Conservation (phyloP, 2,797 vertebrate genomes). For the Anniella stebbinsi region DNA sequence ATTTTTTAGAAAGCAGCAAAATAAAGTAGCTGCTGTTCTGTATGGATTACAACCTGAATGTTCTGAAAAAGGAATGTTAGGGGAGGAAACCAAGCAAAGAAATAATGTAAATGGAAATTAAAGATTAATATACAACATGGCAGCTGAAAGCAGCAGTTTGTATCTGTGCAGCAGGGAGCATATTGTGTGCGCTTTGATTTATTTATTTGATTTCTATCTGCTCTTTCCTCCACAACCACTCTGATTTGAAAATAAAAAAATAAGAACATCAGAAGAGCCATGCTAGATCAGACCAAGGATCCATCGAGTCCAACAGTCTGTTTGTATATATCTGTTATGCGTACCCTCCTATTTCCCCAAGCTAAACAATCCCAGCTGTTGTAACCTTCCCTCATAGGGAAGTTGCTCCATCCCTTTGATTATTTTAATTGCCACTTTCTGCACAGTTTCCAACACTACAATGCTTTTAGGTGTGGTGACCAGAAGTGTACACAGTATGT, state of each 20-base stretch:
- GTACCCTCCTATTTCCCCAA: too few relatives aligned
- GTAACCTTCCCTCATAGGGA: too few relatives aligned
- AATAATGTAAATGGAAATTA: conserved; percentile 53
- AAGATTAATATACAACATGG: conserved; percentile 36
- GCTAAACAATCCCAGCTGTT: too few relatives aligned
- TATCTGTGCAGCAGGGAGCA: not conserved
- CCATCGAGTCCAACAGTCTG: too few relatives aligned
- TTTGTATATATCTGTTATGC: too few relatives aligned
- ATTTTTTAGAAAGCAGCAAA: conserved; percentile 37
- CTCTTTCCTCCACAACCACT: not conserved
- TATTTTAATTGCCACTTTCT: too few relatives aligned
- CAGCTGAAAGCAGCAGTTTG: conserved; percentile 24
- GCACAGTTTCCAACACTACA: too few relatives aligned
- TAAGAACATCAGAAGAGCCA: not conserved
- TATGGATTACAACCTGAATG: conserved; percentile 45
- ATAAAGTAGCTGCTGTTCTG: conserved; percentile 48
- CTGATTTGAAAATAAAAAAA: not conserved
- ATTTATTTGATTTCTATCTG: not conserved
- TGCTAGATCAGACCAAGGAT: too few relatives aligned
- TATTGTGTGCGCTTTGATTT: not conserved
- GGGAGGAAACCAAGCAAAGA: conserved; percentile 15
- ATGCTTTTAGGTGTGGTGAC: too few relatives aligned
- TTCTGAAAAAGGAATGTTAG: conserved; percentile 33
- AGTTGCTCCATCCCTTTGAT: too few relatives aligned
- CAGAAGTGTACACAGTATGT: too few relatives aligned